Conservation (phyloP, 2,888 invertebrate species). For the Zygaena filipendulae region DNA sequence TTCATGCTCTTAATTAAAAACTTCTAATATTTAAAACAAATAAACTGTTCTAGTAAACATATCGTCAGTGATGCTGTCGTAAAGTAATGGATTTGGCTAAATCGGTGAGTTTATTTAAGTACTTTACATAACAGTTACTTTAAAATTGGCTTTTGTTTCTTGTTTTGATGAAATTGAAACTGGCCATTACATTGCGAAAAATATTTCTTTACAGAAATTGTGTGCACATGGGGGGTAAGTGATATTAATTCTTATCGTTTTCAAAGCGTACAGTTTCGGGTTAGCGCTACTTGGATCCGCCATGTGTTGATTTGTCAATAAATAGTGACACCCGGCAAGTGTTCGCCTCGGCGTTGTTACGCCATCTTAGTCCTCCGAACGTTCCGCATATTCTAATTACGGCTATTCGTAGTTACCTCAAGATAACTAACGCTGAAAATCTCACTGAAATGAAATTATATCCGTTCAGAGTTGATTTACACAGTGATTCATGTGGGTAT, state of each 20-base stretch:
- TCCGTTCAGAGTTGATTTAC: too few relatives aligned
- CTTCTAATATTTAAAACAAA: too few relatives aligned
- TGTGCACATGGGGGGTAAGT: slow-evolving; percentile 68
- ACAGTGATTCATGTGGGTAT: slow-evolving; percentile 53
- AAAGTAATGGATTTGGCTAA: slow-evolving; percentile 72
- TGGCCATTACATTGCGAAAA: slow-evolving; percentile 69
- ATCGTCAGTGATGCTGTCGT: slow-evolving; percentile 65
- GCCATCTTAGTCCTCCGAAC: slow-evolving; percentile 64
- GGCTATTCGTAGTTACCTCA: slow-evolving; percentile 43
- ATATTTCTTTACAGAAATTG: slow-evolving; percentile 68
- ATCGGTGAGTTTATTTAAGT: slow-evolving; percentile 69
- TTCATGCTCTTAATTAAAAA: too few relatives aligned
- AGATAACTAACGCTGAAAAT: slow-evolving; percentile 43
- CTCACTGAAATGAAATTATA: slow-evolving; percentile 41
- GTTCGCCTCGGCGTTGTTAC: slow-evolving; percentile 51
- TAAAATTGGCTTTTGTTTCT: slow-evolving; percentile 70
- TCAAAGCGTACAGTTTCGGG: slow-evolving; percentile 46
- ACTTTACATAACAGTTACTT: too few relatives aligned
- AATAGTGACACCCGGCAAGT: slow-evolving; percentile 62
- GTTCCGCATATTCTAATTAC: slow-evolving; percentile 61
- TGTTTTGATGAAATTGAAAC: slow-evolving; percentile 69
- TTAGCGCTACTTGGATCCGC: slow-evolving; percentile 38
- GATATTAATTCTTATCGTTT: slow-evolving; percentile 44
- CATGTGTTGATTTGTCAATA: slow-evolving; percentile 63
- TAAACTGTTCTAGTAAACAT: too few relatives aligned